These are phyloP conservation scores for Tridacna crocea DNA, from an alignment of 2,888 invertebrate species.

Conservation along the genomic window DNA sequence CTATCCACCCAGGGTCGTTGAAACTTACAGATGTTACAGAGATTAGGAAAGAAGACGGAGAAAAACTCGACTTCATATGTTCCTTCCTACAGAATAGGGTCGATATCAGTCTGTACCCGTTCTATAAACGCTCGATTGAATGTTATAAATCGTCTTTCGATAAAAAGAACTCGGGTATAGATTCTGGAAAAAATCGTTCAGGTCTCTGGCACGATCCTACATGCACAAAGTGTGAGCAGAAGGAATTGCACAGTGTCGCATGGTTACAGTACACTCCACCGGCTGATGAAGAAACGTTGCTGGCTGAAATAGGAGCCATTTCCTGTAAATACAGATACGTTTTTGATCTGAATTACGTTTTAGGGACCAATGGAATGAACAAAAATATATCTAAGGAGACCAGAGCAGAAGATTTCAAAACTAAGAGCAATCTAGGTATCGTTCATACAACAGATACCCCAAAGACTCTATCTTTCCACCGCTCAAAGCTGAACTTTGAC, in stretches of 20 bases:
- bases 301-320: neutral
- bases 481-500: too few relatives aligned
- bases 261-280: neutral
- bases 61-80: neutral
- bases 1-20: neutral
- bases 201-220: conserved; percentile 12
- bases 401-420: neutral
- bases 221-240: neutral
- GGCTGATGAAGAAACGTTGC: neutral
- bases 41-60: neutral
- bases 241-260: neutral
- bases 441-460: neutral
- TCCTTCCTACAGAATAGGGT: conserved; percentile 6
- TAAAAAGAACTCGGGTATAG: neutral
- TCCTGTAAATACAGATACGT: neutral
- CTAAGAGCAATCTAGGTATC: neutral
- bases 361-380: neutral
- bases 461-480: too few relatives aligned
- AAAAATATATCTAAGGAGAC: neutral
- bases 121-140: conserved; percentile 10
- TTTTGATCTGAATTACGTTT: conserved; percentile 6
- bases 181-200: neutral
- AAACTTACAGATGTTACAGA: neutral
- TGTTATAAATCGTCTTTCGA: neutral
- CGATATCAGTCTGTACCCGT: conserved; percentile 1